These are phyloP conservation scores for Pollenia labialis DNA, from an alignment of 2,888 invertebrate species.

Conservation along the genomic window DNA sequence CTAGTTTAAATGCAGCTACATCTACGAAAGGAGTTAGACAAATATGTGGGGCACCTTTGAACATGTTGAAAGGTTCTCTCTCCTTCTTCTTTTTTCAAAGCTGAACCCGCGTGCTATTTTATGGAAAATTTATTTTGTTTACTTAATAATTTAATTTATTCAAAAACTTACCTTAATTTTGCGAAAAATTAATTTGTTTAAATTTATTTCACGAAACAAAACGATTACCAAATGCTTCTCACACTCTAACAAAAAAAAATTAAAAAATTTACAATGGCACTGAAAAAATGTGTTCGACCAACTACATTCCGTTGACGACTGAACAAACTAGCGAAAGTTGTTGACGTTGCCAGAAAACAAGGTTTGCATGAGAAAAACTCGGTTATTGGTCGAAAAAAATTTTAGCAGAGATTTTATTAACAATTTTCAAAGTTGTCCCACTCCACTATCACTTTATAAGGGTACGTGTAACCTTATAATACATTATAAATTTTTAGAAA, in stretches of 20 bases:
- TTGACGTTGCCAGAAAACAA: conserved; percentile 38
- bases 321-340: conserved; percentile 39
- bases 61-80: not conserved
- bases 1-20: not conserved
- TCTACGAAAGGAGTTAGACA: not conserved
- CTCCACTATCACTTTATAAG: too few species aligned
- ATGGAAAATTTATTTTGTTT: conserved; percentile 34
- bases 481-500: too few species aligned
- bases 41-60: not conserved
- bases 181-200: conserved; percentile 7
- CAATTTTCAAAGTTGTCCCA: conserved; percentile 21
- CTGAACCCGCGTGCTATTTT: conserved; percentile 24
- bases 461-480: too few species aligned
- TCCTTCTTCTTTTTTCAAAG: conserved; percentile 29
- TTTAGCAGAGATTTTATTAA: conserved; percentile 31
- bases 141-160: conserved; percentile 14
- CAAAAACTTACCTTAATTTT: conserved; percentile 38
- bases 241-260: conserved; percentile 30
- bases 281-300: conserved; percentile 23
- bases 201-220: conserved; percentile 35
- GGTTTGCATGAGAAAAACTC: conserved; percentile 35
- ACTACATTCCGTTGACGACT: conserved; percentile 43
- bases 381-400: conserved; percentile 18
- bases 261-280: conserved; percentile 29
- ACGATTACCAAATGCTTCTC: conserved; percentile 11